Conservation (phyloP, 2,888 invertebrate species). For the Protonemura montana region DNA sequence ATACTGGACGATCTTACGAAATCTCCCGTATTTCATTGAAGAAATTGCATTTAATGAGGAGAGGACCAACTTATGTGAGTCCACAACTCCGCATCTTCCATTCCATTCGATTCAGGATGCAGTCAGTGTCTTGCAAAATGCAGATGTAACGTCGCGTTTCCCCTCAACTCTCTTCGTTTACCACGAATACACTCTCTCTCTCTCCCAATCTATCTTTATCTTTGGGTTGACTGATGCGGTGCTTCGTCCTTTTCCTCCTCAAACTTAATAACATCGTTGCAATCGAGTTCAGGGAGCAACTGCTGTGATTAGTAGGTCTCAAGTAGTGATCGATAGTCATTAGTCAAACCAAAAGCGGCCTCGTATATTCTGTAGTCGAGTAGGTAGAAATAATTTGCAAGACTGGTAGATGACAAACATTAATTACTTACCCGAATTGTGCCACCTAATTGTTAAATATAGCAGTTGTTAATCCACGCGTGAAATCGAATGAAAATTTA, state of each 20-base stretch:
- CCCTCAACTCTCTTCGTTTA: not conserved
- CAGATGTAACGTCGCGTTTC: not conserved
- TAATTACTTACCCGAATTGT: not conserved
- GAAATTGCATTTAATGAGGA: not conserved
- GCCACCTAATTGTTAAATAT: not conserved
- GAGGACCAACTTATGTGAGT: not conserved
- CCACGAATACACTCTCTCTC: not conserved
- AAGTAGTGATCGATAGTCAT: constrained; percentile 35
- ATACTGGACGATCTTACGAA: not conserved
- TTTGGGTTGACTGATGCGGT: constrained; percentile 32
- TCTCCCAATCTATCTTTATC: not conserved
- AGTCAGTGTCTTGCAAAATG: constrained; percentile 9
- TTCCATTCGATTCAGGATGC: constrained; percentile 29
- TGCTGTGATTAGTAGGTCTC: constrained; percentile 46
- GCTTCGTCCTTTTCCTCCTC: constrained; percentile 20
- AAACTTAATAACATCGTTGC: constrained; percentile 30
- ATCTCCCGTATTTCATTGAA: not conserved
- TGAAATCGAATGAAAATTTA: not conserved
- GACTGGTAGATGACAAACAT: constrained; percentile 41
- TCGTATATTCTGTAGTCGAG: constrained; percentile 39
- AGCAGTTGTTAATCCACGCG: not conserved
- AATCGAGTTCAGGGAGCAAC: constrained; percentile 47
- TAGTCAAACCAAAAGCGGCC: constrained; percentile 49
- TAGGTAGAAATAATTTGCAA: constrained; percentile 35
- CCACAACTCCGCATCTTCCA: not conserved